phyloP scores from a whole-genome alignment of 2,113 vertebrate species.

The Mugil cephalus region DNA sequence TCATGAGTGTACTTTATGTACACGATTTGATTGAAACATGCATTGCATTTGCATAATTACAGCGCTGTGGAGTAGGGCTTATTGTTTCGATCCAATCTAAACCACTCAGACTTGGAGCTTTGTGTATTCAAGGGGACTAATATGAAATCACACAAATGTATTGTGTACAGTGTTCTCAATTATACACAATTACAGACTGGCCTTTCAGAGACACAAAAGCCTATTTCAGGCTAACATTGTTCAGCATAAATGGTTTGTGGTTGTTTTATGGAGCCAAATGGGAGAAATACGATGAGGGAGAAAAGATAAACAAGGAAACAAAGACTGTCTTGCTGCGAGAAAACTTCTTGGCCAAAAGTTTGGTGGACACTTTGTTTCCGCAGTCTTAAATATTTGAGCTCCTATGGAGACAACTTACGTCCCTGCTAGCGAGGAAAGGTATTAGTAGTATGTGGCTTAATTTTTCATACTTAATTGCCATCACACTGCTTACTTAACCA shows the following conservation, averaged over 20 bases:
- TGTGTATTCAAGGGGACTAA: constrained; percentile 74
- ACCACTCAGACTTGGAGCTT: constrained; percentile 77
- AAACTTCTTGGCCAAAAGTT: constrained; percentile 37
- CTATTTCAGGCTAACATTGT: constrained; percentile 73
- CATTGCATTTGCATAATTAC: constrained; percentile 80
- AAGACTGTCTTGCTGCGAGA: constrained; percentile 19
- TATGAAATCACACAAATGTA: constrained; percentile 78
- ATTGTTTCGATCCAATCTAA: constrained; percentile 79
- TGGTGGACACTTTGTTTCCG: neutral
- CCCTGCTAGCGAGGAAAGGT: neutral
- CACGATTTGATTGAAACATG: constrained; percentile 78
- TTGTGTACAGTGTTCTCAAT: constrained; percentile 79
- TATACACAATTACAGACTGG: constrained; percentile 75
- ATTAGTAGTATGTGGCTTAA: neutral
- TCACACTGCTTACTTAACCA: no score
- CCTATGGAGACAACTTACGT: neutral
- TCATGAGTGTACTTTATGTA: constrained; percentile 73
- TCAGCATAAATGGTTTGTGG: constrained; percentile 68
- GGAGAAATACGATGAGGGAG: constrained; percentile 45
- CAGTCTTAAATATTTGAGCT: neutral
- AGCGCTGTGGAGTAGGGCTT: constrained; percentile 65
- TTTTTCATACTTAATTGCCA: no score
- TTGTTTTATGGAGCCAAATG: constrained; percentile 68
- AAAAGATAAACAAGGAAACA: constrained; percentile 37
- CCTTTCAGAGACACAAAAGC: constrained; percentile 73